Evolutionary conservation across 2,888 invertebrate species (phyloP), one percentile per base, ranked within the genome.

Genomic region (Dascillus cervinus): DNA sequence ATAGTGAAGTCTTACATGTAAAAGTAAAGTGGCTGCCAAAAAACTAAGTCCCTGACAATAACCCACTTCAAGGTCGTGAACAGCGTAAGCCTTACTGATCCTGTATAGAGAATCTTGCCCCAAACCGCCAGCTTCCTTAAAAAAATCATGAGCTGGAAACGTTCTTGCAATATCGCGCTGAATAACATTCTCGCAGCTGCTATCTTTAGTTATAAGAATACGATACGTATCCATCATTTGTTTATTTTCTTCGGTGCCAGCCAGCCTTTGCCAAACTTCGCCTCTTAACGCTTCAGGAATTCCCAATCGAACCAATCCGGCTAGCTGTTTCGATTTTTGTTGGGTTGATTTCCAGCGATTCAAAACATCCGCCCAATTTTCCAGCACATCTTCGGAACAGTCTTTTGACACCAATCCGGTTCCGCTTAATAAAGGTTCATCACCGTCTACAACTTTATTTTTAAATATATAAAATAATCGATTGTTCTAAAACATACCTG

Each of bases 41-140:
- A 98, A 99, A 64, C 96, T 97, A 37, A 97, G 75, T 3, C 98
- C 98, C 68, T 99, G 98, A 62, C 97, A 98, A 68, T 99, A 99
- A 32, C 95, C 95, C 40, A 99, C 91, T 69, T 98, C 98, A 36
- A 83, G 82, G 62, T 98, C 98, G 63, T 94, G 88, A 4, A 96
- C 87, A 2, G 97, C 94, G 67, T 98, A 98, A 0, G 96, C 97
- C 62, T 94, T 89, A 59, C 92, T 94, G 57, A 98, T 86, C 57
- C 91, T 85, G 59, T 91, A 90, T 30, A 99, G 70, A 8, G 92
- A 85, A 67, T 97, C 96, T 67, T 98, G 98, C 0, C 98, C 97
- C 28, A 83, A 69, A 5, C 95, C 97, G 23, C 95, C 94, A 13
- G 81, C 84, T 65, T 95, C 92, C 64, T 89, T 89, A 71, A 98